These are phyloP conservation scores for Eupsittula cactorum DNA, from an alignment of 2,113 vertebrate species.

Conservation along the genomic window DNA sequence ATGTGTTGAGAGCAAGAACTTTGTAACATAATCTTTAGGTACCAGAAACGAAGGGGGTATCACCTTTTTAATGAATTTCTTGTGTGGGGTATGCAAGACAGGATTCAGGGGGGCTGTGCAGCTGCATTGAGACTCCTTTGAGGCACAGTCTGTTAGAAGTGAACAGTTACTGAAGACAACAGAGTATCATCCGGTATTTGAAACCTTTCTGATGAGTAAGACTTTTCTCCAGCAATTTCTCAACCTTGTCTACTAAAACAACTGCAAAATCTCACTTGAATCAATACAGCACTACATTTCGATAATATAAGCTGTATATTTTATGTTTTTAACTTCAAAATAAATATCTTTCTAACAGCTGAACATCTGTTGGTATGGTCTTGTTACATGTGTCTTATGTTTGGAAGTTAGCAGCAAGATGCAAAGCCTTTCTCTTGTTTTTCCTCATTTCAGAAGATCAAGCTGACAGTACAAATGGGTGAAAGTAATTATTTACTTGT, in stretches of 20 bases:
- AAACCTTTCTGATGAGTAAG: not conserved
- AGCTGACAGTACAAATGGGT: not conserved
- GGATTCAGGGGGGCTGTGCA: not conserved
- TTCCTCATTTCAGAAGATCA: not conserved
- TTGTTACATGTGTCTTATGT: not conserved
- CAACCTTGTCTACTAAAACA: not conserved
- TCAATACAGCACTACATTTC: not conserved
- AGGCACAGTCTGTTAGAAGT: not conserved
- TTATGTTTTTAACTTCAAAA: not conserved
- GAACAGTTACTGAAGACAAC: not conserved
- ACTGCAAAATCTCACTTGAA: not conserved
- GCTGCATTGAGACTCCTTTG: not conserved
- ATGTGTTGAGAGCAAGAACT: not conserved
- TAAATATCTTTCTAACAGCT: not conserved
- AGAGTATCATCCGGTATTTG: not conserved
- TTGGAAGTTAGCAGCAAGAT: not conserved
- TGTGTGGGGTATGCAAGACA: not conserved
- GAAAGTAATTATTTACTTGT: not conserved
- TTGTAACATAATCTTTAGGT: not conserved
- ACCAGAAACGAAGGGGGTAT: fast-evolving
- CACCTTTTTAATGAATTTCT: fast-evolving
- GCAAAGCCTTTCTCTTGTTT: not conserved
- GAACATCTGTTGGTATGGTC: not conserved
- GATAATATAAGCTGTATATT: not conserved
- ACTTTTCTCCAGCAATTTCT: not conserved